Evolutionary conservation across 1,140 invertebrate species (phyloP).

Genomic region (Myzus persicae): DNA sequence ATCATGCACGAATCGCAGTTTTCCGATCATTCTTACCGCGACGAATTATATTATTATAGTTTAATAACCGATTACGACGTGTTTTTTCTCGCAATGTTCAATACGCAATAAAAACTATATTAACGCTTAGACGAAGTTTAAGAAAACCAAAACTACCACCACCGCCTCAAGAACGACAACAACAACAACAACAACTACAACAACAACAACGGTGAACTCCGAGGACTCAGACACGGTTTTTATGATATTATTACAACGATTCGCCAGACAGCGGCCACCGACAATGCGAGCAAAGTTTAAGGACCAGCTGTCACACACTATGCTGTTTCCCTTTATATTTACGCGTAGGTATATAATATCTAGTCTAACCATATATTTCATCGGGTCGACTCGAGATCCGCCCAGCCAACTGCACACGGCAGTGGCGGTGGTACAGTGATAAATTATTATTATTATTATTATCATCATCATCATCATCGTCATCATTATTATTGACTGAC

Average conservation of each 20-base stretch:
- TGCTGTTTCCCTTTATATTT: background rate
- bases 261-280: background rate
- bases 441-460: constrained; percentile 24
- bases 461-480: background rate
- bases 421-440: background rate
- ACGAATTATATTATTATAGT: too few species aligned
- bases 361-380: background rate
- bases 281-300: constrained; percentile 32
- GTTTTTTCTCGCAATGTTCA: background rate
- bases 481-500: constrained; percentile 12
- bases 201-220: background rate
- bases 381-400: background rate
- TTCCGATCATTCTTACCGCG: background rate
- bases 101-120: background rate
- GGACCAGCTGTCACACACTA: background rate
- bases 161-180: background rate
- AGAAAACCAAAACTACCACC: background rate
- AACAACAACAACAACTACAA: background rate
- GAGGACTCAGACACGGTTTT: background rate
- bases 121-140: background rate
- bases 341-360: background rate
- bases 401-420: background rate
- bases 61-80: background rate
- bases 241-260: background rate
- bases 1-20: background rate